phyloP scores from a whole-genome alignment of 1,140 invertebrate species.

The Lethocerus indicus region DNA sequence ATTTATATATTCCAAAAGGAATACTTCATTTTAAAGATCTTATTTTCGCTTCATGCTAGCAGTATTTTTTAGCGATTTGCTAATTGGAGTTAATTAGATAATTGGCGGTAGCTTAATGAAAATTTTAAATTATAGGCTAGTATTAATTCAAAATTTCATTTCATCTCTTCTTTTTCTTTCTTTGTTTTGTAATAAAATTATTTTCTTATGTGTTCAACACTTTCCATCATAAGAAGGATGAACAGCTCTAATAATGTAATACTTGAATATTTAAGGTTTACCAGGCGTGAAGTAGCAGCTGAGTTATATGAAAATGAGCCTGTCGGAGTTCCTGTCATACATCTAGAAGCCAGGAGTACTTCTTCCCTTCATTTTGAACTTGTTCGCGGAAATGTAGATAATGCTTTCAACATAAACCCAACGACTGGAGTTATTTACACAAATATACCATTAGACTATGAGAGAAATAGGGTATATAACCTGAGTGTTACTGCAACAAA shows the following conservation, averaged over 20 bases:
- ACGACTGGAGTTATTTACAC: slow-evolving; percentile 66
- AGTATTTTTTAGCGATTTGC: too few relatives aligned
- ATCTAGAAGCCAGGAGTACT: slow-evolving; percentile 57
- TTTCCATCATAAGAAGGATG: too few relatives aligned
- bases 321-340: slow-evolving; percentile 54
- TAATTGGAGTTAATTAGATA: not conserved
- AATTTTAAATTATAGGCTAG: not conserved
- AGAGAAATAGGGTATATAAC: slow-evolving; percentile 58
- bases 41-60: too few relatives aligned
- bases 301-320: slow-evolving; percentile 76
- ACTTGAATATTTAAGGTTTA: slow-evolving; percentile 30
- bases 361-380: slow-evolving; percentile 72
- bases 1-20: too few relatives aligned
- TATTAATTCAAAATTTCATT: not conserved
- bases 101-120: not conserved
- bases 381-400: slow-evolving; percentile 50
- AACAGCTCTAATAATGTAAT: too few relatives aligned
- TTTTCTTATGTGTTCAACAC: too few relatives aligned
- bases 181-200: not conserved
- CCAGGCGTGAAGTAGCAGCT: slow-evolving; percentile 39
- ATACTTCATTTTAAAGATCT: too few relatives aligned
- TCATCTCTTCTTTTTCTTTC: too few relatives aligned
- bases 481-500: slow-evolving; percentile 68
- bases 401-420: slow-evolving; percentile 66
- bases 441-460: slow-evolving; percentile 59